Conservation (phyloP, 2,113 vertebrate species). For the Nibea albiflora region DNA sequence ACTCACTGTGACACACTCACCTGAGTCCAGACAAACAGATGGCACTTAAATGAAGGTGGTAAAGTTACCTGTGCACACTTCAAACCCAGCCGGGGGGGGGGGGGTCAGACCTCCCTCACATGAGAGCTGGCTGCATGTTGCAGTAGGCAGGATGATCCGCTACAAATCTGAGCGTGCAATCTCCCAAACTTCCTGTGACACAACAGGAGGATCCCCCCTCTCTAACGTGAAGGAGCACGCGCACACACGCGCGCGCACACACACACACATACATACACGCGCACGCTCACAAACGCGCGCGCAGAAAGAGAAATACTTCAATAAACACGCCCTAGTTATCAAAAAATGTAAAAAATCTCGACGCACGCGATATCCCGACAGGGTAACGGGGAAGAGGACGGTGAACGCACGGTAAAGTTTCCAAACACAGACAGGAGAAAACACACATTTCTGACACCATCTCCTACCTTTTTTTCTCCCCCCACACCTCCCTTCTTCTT, state of each 20-base stretch:
- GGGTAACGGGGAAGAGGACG: background rate
- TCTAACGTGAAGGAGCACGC: constrained; percentile 14
- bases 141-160: constrained; percentile 33
- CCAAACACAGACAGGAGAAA: background rate
- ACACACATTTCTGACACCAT: constrained; percentile 36
- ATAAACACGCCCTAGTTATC: constrained; percentile 51
- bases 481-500: constrained; percentile 21
- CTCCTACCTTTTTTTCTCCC: constrained; percentile 57
- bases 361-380: background rate
- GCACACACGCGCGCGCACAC: background rate
- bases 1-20: background rate
- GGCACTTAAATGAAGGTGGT: background rate
- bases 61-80: constrained; percentile 15
- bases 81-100: background rate
- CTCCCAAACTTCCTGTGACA: constrained; percentile 70
- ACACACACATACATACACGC: background rate
- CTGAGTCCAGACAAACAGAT: no score
- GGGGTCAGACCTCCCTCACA: constrained; percentile 1
- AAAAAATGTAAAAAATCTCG: background rate
- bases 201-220: constrained; percentile 57
- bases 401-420: constrained; percentile 61
- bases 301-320: constrained; percentile 34
- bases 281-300: constrained; percentile 5
- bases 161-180: constrained; percentile 34
- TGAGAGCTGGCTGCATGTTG: background rate